Conservation (phyloP, 2,888 invertebrate species). For the Zygogramma bicolorata region DNA sequence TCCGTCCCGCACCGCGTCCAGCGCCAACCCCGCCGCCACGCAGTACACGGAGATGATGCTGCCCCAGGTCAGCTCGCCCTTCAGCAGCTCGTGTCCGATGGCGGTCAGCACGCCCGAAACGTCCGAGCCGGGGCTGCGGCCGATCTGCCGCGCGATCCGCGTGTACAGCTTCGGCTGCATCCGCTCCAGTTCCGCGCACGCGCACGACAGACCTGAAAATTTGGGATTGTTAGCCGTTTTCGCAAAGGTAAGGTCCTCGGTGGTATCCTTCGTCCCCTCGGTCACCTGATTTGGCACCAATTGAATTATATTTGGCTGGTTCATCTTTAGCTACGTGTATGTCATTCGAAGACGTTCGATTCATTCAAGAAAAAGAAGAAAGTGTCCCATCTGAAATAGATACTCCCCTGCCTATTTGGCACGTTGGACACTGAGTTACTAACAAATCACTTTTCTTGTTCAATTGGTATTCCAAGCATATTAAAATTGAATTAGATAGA, state of each 20-base stretch:
- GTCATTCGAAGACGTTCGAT: no score
- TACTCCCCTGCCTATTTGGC: no score
- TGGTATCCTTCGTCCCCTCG: no score
- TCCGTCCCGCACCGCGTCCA: constrained; percentile 82
- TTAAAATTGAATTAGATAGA: no score
- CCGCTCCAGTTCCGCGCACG: constrained; percentile 75
- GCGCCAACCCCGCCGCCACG: constrained; percentile 85
- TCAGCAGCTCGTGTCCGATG: constrained; percentile 79
- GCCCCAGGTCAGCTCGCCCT: constrained; percentile 82
- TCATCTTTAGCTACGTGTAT: no score
- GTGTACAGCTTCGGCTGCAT: constrained; percentile 82
- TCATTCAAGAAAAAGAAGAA: no score
- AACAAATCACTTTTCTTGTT: no score
- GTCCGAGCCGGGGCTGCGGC: constrained; percentile 70
- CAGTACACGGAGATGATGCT: constrained; percentile 85
- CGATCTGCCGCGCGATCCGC: constrained; percentile 79
- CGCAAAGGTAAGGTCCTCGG: no score
- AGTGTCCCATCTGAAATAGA: no score
- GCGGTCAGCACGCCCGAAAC: constrained; percentile 76
- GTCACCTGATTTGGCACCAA: not conserved
- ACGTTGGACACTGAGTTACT: no score
- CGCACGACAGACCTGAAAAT: constrained; percentile 68
- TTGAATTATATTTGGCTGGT: no score
- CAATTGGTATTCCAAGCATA: no score
- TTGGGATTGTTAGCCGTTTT: not conserved